phyloP scores from a whole-genome alignment of 2,113 vertebrate species.

The Piprites chloris region DNA sequence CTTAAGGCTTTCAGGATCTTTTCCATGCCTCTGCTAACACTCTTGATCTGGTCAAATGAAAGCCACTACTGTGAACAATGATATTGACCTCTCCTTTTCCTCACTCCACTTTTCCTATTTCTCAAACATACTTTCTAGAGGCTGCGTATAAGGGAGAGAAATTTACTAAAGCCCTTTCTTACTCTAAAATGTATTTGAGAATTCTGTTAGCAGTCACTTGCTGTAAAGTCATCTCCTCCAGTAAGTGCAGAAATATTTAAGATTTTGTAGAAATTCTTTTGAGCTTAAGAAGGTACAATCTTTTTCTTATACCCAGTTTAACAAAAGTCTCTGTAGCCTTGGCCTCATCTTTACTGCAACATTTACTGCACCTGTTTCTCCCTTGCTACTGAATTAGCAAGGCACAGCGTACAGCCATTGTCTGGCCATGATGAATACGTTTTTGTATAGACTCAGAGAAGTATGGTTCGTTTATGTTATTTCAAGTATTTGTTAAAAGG shows the following conservation, averaged over 20 bases:
- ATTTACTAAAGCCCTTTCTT: background rate
- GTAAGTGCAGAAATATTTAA: background rate
- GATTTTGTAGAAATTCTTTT: background rate
- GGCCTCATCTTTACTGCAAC: background rate
- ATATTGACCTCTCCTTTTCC: background rate
- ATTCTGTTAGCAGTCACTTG: background rate
- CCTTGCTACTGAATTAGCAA: background rate
- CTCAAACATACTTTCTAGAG: background rate
- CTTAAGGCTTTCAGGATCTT: background rate
- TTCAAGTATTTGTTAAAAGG: background rate
- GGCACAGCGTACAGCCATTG: background rate
- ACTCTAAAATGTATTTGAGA: background rate
- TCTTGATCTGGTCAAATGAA: background rate
- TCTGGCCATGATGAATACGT: background rate
- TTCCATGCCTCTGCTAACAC: background rate
- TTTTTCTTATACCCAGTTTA: background rate
- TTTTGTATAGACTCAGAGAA: background rate
- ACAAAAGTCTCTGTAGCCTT: background rate
- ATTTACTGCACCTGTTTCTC: background rate
- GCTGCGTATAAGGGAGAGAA: background rate
- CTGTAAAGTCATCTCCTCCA: background rate
- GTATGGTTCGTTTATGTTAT: background rate
- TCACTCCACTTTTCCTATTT: background rate
- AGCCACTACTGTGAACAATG: rapidly evolving
- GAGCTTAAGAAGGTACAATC: background rate